phyloP scores from a whole-genome alignment of 1,140 invertebrate species.

The Drosophila subobscura region DNA sequence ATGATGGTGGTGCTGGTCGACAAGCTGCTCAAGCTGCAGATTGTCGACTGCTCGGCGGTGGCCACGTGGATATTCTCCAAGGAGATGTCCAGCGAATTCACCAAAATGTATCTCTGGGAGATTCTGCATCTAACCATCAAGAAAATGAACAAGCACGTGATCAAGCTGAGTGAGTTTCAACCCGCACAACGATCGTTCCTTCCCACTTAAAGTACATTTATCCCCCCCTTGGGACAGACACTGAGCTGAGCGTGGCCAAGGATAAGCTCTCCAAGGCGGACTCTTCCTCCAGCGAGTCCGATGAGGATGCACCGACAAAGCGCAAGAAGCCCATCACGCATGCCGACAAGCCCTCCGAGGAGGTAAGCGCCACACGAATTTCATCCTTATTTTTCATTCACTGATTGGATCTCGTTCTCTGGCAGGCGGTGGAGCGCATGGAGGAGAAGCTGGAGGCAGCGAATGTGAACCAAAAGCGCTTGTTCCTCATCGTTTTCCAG shows the following conservation, averaged over 20 bases:
- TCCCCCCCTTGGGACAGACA: conserved; percentile 83
- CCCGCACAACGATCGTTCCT: neutral
- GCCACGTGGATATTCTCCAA: conserved; percentile 99
- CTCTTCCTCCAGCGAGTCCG: conserved; percentile 91
- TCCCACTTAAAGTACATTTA: neutral
- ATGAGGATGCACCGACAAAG: conserved; percentile 86
- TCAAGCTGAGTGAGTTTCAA: conserved; percentile 87
- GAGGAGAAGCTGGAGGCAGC: conserved; percentile 97
- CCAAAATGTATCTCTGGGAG: conserved; percentile 98
- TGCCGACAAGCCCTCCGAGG: conserved; percentile 91
- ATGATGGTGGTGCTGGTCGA: conserved; percentile 98
- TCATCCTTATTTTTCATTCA: neutral
- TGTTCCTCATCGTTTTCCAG: conserved; percentile 99
- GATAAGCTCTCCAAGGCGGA: conserved; percentile 92
- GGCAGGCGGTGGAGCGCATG: conserved; percentile 94
- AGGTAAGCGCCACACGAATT: conserved; percentile 82
- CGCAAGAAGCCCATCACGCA: conserved; percentile 87
- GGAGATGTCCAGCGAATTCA: conserved; percentile 97
- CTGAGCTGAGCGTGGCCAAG: conserved; percentile 93
- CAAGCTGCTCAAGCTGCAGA: conserved; percentile 98
- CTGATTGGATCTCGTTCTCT: neutral
- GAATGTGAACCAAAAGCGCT: conserved; percentile 97
- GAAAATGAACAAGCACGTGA: conserved; percentile 98
- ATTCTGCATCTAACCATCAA: conserved; percentile 97
- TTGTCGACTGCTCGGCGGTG: conserved; percentile 97